phyloP scores from a whole-genome alignment of 2,888 invertebrate species.

The Anagyrus pseudococci region DNA sequence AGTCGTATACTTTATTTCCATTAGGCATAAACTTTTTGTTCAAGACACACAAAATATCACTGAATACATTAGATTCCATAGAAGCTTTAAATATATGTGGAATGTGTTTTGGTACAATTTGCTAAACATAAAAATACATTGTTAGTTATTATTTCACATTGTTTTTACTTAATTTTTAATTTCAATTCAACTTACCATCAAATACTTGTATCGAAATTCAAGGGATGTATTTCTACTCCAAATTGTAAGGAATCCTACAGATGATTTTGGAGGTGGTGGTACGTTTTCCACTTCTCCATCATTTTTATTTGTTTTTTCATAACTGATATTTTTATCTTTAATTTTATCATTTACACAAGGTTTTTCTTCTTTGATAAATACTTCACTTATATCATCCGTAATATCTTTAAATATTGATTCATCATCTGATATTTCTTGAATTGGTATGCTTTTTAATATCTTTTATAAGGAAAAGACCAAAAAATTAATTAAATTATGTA shows the following conservation, averaged over 20 bases:
- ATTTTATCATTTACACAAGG: not conserved
- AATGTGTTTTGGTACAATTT: constrained; percentile 67
- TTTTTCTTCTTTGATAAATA: constrained; percentile 9
- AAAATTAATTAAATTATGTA: not conserved
- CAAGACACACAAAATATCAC: constrained; percentile 67
- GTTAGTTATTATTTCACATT: constrained; percentile 13
- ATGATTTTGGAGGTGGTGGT: constrained; percentile 66
- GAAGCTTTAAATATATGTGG: constrained; percentile 73
- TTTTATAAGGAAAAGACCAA: constrained; percentile 47
- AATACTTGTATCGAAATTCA: constrained; percentile 67
- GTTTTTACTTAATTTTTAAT: not conserved
- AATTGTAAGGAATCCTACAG: constrained; percentile 70
- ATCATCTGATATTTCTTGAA: constrained; percentile 60
- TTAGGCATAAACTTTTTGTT: constrained; percentile 62
- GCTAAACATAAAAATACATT: constrained; percentile 58
- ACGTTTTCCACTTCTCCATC: constrained; percentile 42
- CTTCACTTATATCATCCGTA: constrained; percentile 21
- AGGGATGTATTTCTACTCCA: constrained; percentile 68
- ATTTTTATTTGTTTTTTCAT: constrained; percentile 40
- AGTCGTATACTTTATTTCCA: constrained; percentile 62
- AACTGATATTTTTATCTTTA: constrained; percentile 21
- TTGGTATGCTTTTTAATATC: constrained; percentile 65
- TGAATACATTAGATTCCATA: constrained; percentile 70
- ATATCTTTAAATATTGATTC: constrained; percentile 37
- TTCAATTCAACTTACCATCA: constrained; percentile 61